phyloP scores from a whole-genome alignment of 2,113 vertebrate genomes.

The Rhea americana region DNA sequence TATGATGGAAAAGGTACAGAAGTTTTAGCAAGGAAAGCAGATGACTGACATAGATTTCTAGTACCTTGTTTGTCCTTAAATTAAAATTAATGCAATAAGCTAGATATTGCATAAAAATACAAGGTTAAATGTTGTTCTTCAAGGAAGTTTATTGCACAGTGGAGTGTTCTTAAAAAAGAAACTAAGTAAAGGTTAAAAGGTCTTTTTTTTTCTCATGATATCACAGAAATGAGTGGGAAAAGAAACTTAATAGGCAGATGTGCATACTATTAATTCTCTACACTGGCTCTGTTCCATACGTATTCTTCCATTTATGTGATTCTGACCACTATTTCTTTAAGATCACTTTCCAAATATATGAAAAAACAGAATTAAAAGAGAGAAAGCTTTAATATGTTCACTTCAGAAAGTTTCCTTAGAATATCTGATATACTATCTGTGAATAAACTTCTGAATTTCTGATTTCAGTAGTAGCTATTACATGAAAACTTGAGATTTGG shows the following conservation, averaged over 20 bases:
- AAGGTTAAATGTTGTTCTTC: neutral
- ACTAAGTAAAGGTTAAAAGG: neutral
- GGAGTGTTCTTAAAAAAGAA: neutral
- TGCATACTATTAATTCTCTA: neutral
- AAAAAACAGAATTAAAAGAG: neutral
- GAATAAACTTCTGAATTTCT: neutral
- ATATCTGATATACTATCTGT: neutral
- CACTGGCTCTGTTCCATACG: neutral
- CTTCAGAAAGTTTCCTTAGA: neutral
- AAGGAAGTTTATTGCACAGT: fast-evolving
- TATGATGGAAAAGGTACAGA: neutral
- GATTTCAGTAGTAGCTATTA: neutral
- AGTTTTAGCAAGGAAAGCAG: neutral
- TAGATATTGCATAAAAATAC: neutral
- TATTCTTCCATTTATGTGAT: neutral
- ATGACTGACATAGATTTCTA: neutral
- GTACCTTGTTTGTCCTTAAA: neutral
- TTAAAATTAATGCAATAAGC: neutral
- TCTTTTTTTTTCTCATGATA: fast-evolving
- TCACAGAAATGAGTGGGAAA: neutral
- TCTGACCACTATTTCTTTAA: neutral
- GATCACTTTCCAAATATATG: neutral
- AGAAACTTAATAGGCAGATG: neutral
- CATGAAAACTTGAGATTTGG: neutral
- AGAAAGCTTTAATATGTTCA: neutral